Evolutionary conservation across 1,140 invertebrate genomes (phyloP), one percentile per base, ranked within the genome.

Genomic region (Nomia melanderi): DNA sequence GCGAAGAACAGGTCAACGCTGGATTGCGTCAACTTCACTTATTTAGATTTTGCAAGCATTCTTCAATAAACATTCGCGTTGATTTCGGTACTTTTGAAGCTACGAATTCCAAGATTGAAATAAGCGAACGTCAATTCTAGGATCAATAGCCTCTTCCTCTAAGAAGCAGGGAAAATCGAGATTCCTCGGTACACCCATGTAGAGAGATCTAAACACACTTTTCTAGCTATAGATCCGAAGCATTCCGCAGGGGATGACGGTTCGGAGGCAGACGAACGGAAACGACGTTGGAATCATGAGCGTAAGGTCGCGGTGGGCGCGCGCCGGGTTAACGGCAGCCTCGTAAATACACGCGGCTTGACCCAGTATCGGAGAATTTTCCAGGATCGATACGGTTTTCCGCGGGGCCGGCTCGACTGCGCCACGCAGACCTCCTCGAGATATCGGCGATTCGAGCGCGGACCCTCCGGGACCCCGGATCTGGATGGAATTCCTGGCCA

Each of bases 361-460:
- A 83, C 81, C 81, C 73, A 83, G 69, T 83, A 83, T 82, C 76
- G 81, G 81, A 79, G 80, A 82, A 83, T 82, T 82, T 82, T 82
- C 81, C 80, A 50, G 64, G 81, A 83, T 83, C 81, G 81, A 83
- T 83, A 82, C 70, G 71, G 74, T 83, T 83, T 83, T 83, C 69
- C 74, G 41, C 60, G 66, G 29, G 33, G 17, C 7, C 47, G 47
- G n/a, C 47, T 50, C 47, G 17, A 8, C 47, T 44, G 56, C 56
- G 60, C 71, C 62, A 64, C 71, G 60, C 60, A 72, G 69, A 71
- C 47, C 31, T 64, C 50, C 39, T 50, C 60, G 60, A 74, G 60
- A 74, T 56, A 56, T 63, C 59, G 71, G 17, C 7, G 47, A 50
- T n/a, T n/a, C 20, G 3, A 17, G 44, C 17, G 33, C 44, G 41